These are phyloP conservation scores for Cyanoramphus novaezelandiae DNA, from an alignment of 2,113 vertebrate species.

Conservation along the genomic window DNA sequence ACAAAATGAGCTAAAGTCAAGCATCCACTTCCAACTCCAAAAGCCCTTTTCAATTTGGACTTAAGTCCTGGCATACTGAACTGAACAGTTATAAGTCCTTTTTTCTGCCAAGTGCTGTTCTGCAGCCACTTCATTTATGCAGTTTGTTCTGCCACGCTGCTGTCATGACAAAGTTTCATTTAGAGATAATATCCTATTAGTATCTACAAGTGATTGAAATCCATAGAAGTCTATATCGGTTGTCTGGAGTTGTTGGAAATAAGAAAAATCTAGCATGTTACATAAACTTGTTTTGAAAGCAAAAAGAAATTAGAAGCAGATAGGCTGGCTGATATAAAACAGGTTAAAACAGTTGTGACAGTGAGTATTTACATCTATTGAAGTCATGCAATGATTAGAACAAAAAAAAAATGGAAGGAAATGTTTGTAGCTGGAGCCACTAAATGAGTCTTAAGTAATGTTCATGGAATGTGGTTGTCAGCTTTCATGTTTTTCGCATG, in stretches of 20 bases:
- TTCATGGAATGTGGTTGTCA: not conserved
- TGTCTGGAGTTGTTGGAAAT: not conserved
- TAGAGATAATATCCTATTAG: not conserved
- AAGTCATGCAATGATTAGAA: not conserved
- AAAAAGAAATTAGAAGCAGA: constrained; percentile 52
- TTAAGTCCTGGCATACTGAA: not conserved
- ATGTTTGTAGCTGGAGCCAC: constrained; percentile 21
- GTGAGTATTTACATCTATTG: not conserved
- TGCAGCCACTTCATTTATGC: not conserved
- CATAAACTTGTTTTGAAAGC: constrained; percentile 43
- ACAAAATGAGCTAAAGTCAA: not conserved
- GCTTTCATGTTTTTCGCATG: not conserved
- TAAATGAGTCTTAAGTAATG: not conserved
- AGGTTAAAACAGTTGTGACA: not conserved
- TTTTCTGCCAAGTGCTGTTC: not conserved
- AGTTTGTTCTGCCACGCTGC: not conserved
- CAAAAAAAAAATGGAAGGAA: constrained; percentile 32
- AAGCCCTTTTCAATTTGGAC: not conserved
- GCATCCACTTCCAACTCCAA: not conserved
- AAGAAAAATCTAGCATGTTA: not conserved
- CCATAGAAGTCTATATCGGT: not conserved
- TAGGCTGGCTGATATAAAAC: not conserved
- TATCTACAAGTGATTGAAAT: not conserved
- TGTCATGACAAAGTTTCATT: not conserved
- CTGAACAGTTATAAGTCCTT: not conserved